Percentiles rank a stretch among this genome's conserved stretches.
Conservation (phyloP, 2,113 vertebrate genomes). For the Trichomycterus rosablanca region DNA sequence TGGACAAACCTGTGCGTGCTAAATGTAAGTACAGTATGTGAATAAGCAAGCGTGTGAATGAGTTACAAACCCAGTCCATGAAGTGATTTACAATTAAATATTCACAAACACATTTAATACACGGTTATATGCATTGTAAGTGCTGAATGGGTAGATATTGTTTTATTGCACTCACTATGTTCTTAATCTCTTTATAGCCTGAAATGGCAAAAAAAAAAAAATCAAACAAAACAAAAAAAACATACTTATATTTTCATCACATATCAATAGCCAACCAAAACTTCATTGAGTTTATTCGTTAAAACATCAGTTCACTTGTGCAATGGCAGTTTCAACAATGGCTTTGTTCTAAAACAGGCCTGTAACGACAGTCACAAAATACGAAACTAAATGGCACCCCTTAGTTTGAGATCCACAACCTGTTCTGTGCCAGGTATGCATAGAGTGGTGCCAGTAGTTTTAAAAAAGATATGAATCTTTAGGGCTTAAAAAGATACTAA, state of each 20-base stretch:
- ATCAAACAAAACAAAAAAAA: neutral
- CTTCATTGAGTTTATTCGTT: conserved; percentile 42
- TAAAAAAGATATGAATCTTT: conserved; percentile 23
- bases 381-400: conserved; percentile 12
- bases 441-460: conserved; percentile 25
- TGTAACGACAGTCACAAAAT: conserved; percentile 36
- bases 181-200: conserved; percentile 4
- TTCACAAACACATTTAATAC: no score
- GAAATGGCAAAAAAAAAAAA: neutral
- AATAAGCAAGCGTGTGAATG: no score
- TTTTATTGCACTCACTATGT: conserved; percentile 11
- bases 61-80: no score
- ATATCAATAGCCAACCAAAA: conserved; percentile 36
- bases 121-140: conserved; percentile 2
- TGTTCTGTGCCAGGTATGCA: conserved; percentile 35
- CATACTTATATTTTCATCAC: conserved; percentile 10
- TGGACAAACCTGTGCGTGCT: no score
- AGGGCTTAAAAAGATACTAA: conserved; percentile 33
- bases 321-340: conserved; percentile 46
- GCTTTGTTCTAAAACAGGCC: conserved; percentile 37
- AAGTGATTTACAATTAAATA: no score
- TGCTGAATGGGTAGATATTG: neutral
- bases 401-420: conserved; percentile 26
- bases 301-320: conserved; percentile 44
- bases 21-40: no score